Base-by-base conservation (phyloP, 2,888 invertebrate species). In the Drosophila birchii region DNA sequence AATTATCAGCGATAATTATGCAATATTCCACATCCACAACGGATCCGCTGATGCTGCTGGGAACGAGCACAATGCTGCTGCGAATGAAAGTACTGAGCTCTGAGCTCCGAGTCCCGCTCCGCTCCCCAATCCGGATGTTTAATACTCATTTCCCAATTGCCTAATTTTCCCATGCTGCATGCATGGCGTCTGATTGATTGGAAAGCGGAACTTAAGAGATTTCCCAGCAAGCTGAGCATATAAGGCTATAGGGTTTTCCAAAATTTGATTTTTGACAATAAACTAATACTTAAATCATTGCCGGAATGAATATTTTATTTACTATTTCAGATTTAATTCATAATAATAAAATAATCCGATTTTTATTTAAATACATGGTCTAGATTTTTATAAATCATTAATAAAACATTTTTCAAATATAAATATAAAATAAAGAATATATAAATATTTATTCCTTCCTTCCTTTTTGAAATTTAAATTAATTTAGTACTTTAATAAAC, bases 1-100 rank as follows among this genome's bases (percentile, higher is more conserved):
- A 85, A 88, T 86, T 83, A 89, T 80, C 82, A 85, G 78, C 82
- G 49, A 82, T 87, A 86, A 86, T 86, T 89, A 86, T 86, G 89
- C 80, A 80, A 89, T 89, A 82, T 75, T 84, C 51, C 51, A 32
- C 32, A 49, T 74, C 45, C 39, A 34, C 32, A 53, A 32, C 47
- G 49, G 55, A 56, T 53, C 45, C 55, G 68, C 39, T 29, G 51
- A 63, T 44, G 76, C 61, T 51, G 76, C 63, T 69, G 70, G 58
- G 57, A 75, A 64, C 55, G 43, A 55, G 62, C 56, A 67, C 70
- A 76, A 67, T 72, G 61, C 41, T 57, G n/a, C n/a, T n/a, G n/a
- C 16, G n/a, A 41, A 67, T 55, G 67, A 39, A 76, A 72, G 79
- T 78, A 11, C 16, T 16, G 18, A 49, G 49, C 32, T 77, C 16